Conservation (phyloP, 2,888 invertebrate species). For the Rosalia funebris region DNA sequence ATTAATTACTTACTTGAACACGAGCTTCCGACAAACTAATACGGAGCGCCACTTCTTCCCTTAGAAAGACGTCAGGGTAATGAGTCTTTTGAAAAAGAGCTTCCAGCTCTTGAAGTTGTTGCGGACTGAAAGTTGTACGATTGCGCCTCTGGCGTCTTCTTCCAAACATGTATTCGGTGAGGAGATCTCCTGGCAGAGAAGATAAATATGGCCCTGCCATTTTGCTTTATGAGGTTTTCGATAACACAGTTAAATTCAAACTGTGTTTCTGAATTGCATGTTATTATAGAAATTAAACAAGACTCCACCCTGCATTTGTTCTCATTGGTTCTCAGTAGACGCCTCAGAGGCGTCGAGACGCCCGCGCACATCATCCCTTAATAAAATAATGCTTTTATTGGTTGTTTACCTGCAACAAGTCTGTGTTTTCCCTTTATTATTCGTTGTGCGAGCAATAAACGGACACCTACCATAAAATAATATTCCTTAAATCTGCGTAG, state of each 20-base stretch:
- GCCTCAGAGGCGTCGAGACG: slow-evolving; percentile 61
- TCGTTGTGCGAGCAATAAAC: not conserved
- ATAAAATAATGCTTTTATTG: slow-evolving; percentile 59
- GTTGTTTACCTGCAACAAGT: slow-evolving; percentile 50
- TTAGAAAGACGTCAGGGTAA: slow-evolving; percentile 88
- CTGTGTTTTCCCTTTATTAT: slow-evolving; percentile 11
- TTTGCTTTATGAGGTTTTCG: slow-evolving; percentile 36
- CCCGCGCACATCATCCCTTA: slow-evolving; percentile 56
- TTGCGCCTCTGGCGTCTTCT: slow-evolving; percentile 88
- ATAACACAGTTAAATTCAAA: slow-evolving; percentile 51
- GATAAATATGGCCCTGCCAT: slow-evolving; percentile 91
- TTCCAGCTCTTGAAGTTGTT: slow-evolving; percentile 91
- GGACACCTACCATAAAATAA: too few relatives aligned
- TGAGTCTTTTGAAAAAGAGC: slow-evolving; percentile 94
- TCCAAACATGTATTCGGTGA: slow-evolving; percentile 94
- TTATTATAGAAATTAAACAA: slow-evolving; percentile 53
- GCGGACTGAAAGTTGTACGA: slow-evolving; percentile 93
- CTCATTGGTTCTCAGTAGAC: slow-evolving; percentile 57
- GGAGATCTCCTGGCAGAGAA: slow-evolving; percentile 85
- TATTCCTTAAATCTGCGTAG: too few relatives aligned
- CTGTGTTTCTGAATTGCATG: slow-evolving; percentile 51
- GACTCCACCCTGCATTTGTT: slow-evolving; percentile 59
- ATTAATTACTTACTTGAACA: slow-evolving; percentile 82
- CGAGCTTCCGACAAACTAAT: slow-evolving; percentile 93
- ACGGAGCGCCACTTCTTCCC: slow-evolving; percentile 91